Conservation (phyloP, 2,113 vertebrate species). For the Amazona guildingii region DNA sequence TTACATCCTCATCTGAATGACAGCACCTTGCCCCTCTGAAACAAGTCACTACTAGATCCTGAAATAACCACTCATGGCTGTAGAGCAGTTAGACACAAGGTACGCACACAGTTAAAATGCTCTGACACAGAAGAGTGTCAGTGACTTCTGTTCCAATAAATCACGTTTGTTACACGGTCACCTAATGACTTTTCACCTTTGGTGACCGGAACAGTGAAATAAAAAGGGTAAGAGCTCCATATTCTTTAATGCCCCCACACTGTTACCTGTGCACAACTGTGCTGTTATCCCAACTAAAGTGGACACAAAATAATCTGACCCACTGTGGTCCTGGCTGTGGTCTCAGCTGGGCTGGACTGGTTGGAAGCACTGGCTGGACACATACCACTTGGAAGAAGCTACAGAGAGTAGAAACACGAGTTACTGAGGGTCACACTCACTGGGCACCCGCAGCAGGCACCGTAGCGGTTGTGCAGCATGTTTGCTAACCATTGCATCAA, state of each 20-base stretch:
- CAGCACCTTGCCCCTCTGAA: background rate
- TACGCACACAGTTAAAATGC: fast-evolving
- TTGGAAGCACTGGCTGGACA: fast-evolving
- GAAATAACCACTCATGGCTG: background rate
- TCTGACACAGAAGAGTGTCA: background rate
- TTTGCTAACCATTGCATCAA: background rate
- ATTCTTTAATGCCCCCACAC: background rate
- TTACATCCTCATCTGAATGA: fast-evolving
- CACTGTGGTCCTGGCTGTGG: background rate
- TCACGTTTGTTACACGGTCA: background rate
- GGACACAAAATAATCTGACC: background rate
- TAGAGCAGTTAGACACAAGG: background rate
- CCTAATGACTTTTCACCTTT: too few relatives aligned
- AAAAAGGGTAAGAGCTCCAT: fast-evolving
- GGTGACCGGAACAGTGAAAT: background rate
- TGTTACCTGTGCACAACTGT: background rate
- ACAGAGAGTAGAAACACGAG: fast-evolving
- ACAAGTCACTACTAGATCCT: background rate
- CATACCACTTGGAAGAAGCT: fast-evolving
- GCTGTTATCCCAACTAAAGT: fast-evolving
- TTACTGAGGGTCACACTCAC: fast-evolving
- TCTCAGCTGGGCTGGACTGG: background rate
- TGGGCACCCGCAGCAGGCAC: background rate
- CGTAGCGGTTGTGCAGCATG: fast-evolving
- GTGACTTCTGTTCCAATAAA: background rate